These are phyloP conservation scores for Brachyrhaphis roseni DNA, from an alignment of 2,797 vertebrate genomes.

Conservation along the genomic window DNA sequence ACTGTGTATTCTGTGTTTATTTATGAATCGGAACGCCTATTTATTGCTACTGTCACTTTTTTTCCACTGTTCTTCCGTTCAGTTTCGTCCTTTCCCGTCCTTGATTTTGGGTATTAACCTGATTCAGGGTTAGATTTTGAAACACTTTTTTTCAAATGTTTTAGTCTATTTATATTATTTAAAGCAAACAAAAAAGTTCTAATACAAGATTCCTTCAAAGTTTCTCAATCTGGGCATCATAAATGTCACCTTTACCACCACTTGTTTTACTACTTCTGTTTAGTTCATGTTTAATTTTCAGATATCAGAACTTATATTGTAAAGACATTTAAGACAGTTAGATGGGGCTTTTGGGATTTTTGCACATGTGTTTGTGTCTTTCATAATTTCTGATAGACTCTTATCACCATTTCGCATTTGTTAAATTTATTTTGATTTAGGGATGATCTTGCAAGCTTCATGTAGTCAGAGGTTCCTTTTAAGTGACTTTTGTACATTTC, in stretches of 20 bases:
- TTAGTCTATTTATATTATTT: neutral
- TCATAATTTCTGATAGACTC: neutral
- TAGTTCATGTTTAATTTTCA: neutral
- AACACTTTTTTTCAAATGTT: neutral
- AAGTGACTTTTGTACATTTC: neutral
- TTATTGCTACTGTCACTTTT: constrained; percentile 32
- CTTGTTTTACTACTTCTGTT: neutral
- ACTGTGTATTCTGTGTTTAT: constrained; percentile 77
- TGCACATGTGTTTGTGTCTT: too few relatives aligned
- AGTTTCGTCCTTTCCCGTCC: neutral
- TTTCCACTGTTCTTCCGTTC: constrained; percentile 18
- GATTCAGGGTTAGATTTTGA: neutral
- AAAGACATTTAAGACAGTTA: too few relatives aligned
- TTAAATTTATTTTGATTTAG: neutral
- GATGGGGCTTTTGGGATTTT: neutral
- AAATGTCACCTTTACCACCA: neutral
- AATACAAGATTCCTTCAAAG: neutral
- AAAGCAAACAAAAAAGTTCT: too few relatives aligned
- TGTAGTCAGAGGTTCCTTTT: neutral
- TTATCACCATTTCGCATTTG: neutral
- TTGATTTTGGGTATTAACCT: neutral
- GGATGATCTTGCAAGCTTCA: neutral
- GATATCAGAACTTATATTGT: neutral
- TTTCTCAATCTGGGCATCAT: neutral
- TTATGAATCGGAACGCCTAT: constrained; percentile 63